phyloP scores from a whole-genome alignment of 30 jellyfish, hydroid and myxozoan genomes.

The Phacellophora camtschatica region DNA sequence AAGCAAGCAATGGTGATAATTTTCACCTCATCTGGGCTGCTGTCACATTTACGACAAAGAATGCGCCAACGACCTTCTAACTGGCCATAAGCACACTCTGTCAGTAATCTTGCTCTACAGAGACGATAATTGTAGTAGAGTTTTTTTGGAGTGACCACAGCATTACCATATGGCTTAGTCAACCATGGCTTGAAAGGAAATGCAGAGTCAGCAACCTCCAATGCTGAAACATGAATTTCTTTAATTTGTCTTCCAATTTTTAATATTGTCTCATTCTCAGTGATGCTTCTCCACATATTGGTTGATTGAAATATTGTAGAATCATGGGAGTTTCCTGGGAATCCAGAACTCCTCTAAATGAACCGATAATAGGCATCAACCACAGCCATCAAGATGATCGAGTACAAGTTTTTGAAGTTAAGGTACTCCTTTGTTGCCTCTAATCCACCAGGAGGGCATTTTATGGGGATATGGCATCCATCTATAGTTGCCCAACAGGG shows the following conservation, averaged over 20 bases:
- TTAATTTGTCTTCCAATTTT: no score
- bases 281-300: no score
- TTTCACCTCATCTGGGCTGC: constrained; percentile 2
- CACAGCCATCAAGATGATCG: no score
- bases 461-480: not conserved
- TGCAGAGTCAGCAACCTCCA: constrained; percentile 5
- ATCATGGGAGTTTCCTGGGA: no score
- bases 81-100: constrained; percentile 8
- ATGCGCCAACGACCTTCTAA: constrained; percentile 45
- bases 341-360: no score
- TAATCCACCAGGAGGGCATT: no score
- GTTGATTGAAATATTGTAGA: no score
- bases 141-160: not conserved
- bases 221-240: not conserved
- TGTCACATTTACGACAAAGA: constrained; percentile 4
- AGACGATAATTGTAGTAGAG: not conserved
- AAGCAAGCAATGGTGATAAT: constrained; percentile 18
- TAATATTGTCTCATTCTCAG: no score
- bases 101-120: constrained; percentile 29
- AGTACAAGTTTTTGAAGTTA: no score
- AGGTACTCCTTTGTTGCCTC: no score
- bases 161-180: constrained; percentile 24
- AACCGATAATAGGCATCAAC: no score
- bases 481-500: not conserved
- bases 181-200: constrained; percentile 6